These are phyloP conservation scores for Ridgeia piscesae DNA, from an alignment of 1,140 invertebrate genomes.

Conservation along the genomic window DNA sequence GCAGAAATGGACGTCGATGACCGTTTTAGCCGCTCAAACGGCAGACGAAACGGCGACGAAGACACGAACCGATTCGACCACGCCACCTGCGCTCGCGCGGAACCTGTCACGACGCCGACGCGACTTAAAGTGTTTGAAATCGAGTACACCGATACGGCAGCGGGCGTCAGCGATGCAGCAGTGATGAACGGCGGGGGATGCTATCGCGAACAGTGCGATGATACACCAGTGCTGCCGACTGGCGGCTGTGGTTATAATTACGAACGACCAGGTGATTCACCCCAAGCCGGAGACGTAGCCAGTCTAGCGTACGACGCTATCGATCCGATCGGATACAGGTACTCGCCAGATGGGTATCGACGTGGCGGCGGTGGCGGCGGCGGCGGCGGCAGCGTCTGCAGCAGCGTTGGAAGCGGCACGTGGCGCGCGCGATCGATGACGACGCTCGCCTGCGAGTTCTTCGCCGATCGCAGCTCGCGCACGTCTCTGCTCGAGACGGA, in stretches of 20 bases:
- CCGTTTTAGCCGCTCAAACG: not conserved
- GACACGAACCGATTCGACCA: not conserved
- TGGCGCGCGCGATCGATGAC: not conserved
- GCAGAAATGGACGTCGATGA: not conserved
- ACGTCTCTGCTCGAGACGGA: slow-evolving; percentile 23
- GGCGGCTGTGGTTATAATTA: not conserved
- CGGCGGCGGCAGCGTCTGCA: too few species aligned
- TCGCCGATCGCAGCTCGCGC: slow-evolving; percentile 12
- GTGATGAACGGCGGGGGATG: not conserved
- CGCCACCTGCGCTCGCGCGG: not conserved
- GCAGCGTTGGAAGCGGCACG: too few species aligned
- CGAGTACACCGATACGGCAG: not conserved
- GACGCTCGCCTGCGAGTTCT: slow-evolving; percentile 9
- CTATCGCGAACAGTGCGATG: not conserved
- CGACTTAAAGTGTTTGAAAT: not conserved
- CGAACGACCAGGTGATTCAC: not conserved
- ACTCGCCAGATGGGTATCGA: slow-evolving; percentile 3
- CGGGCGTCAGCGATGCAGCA: not conserved
- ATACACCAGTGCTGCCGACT: not conserved
- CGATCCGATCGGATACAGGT: not conserved
- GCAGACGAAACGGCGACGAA: not conserved
- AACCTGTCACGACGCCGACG: not conserved
- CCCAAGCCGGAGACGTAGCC: not conserved
- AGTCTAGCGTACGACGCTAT: not conserved
- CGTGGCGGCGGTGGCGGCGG: too few species aligned